Percentiles rank a stretch among this genome's conserved stretches.
Evolutionary conservation across 2,797 vertebrate genomes (phyloP).

Genomic region (Allenopithecus nigroviridis): DNA sequence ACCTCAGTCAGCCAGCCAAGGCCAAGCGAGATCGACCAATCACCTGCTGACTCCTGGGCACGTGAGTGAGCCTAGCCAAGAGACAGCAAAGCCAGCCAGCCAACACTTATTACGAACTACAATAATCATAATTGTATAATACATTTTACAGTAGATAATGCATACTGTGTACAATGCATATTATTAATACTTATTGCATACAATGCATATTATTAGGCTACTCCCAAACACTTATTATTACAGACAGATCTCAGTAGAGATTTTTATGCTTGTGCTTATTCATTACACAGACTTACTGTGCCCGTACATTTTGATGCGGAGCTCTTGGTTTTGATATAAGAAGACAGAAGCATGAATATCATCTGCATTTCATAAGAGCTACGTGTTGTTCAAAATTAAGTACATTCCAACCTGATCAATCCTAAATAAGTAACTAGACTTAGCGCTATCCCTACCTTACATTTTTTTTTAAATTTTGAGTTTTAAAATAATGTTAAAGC

Average conservation of each 20-base stretch:
- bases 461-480: background rate
- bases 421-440: background rate
- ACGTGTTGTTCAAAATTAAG: background rate
- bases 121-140: background rate
- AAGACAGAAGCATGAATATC: background rate
- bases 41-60: background rate
- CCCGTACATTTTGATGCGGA: background rate
- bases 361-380: background rate
- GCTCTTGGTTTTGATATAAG: background rate
- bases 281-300: background rate
- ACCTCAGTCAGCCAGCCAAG: background rate
- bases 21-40: background rate
- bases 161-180: fast-evolving
- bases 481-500: background rate
- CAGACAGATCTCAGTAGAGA: background rate
- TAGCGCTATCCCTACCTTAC: background rate
- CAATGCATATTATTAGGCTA: background rate
- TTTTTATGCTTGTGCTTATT: background rate
- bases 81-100: background rate
- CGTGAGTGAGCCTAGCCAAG: background rate
- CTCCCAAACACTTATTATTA: background rate
- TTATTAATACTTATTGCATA: background rate
- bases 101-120: background rate
- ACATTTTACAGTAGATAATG: background rate
- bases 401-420: background rate